A percentile compares a stretch with the other conserved stretches of the same genome.
Conservation (phyloP, 2,113 vertebrate genomes). For the Lycaon pictus region DNA sequence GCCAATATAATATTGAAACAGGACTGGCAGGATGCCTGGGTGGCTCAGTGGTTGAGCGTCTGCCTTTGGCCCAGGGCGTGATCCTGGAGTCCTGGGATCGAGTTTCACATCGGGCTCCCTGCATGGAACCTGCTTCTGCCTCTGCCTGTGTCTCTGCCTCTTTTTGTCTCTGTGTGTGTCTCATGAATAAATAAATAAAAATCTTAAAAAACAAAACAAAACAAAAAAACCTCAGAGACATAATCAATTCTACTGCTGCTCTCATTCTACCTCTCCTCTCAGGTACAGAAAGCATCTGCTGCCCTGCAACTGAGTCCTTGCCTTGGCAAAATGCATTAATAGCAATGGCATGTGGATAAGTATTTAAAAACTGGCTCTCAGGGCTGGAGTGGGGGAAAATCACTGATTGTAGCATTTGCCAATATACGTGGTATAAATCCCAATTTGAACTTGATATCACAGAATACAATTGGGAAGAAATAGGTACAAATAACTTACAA, state of each 20-base stretch:
- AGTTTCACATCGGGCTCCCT: no score
- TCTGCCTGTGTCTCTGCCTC: no score
- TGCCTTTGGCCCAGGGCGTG: no score
- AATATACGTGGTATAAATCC: background rate
- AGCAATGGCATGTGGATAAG: background rate
- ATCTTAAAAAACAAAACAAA: no score
- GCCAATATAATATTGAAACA: background rate
- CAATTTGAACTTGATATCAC: background rate
- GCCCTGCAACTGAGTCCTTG: background rate
- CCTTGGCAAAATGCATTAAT: slow-evolving; percentile 28
- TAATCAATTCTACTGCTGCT: background rate
- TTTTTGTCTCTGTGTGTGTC: no score
- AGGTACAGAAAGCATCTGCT: background rate
- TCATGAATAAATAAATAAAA: no score
- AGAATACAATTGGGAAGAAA: background rate
- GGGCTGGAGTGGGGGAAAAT: background rate
- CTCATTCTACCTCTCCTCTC: background rate
- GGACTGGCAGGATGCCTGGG: no score
- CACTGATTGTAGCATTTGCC: background rate
- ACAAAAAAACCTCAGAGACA: background rate
- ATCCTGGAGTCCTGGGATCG: no score
- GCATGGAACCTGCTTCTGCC: no score
- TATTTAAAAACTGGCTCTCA: background rate
- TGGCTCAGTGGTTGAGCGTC: no score
- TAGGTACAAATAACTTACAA: background rate